A percentile compares a stretch with the other conserved stretches of the same genome.
phyloP scores from a whole-genome alignment of 92 coral and sea anemone species.

The Actinernus sp. region DNA sequence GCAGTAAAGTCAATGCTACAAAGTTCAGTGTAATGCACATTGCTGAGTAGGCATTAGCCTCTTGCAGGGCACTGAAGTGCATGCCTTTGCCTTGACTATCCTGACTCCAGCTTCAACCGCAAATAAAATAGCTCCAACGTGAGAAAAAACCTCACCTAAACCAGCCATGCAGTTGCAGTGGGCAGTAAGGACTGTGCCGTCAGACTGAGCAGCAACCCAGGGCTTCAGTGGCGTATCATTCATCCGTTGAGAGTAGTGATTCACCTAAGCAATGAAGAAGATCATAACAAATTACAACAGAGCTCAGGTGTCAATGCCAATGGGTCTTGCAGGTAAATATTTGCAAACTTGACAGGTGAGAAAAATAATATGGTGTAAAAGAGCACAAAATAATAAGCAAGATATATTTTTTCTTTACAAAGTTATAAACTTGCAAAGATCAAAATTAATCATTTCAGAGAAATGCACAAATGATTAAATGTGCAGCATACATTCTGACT shows the following conservation, averaged over 20 bases:
- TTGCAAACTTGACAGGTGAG: no score
- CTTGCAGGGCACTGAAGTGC: conserved; percentile 62
- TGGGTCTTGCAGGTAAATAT: no score
- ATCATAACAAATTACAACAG: no score
- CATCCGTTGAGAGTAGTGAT: conserved; percentile 62
- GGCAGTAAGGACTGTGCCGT: conserved; percentile 31
- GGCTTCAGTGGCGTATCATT: conserved; percentile 47
- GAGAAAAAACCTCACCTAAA: conserved; percentile 47
- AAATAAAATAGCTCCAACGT: conserved; percentile 49
- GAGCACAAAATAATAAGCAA: no score
- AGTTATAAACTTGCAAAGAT: no score
- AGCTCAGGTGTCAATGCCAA: no score
- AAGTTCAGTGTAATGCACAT: conserved; percentile 49
- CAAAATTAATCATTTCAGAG: no score
- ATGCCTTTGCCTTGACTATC: conserved; percentile 33
- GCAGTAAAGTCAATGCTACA: conserved; percentile 63
- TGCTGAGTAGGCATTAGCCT: conserved; percentile 63
- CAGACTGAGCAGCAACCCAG: conserved; percentile 34
- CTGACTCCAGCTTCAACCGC: conserved; percentile 65
- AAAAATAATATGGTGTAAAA: no score
- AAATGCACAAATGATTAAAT: no score
- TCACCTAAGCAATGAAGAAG: conserved; percentile 17
- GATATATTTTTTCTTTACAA: no score
- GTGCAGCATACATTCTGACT: no score
- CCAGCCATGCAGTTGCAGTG: conserved; percentile 51